A percentile compares a stretch with the other conserved stretches of the same genome.
Evolutionary conservation across 2,888 invertebrate species (phyloP).

Genomic region (Conistra vaccinii): DNA sequence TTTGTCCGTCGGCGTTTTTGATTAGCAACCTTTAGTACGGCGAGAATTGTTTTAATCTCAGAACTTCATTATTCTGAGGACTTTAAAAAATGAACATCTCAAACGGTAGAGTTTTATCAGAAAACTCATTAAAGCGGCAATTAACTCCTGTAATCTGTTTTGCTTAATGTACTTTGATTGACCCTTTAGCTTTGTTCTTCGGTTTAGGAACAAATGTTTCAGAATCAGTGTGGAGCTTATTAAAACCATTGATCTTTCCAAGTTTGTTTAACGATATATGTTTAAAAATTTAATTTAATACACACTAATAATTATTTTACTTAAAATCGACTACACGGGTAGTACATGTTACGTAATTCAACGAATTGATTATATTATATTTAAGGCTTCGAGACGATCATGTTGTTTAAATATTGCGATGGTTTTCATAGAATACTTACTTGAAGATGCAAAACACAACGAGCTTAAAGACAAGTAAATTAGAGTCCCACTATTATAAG

Average conservation of each 20-base stretch:
- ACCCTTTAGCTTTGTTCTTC: constrained; percentile 21
- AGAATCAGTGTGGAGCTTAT: not conserved
- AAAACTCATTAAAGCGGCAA: constrained; percentile 66
- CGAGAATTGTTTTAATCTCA: constrained; percentile 75
- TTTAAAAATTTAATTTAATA: not conserved
- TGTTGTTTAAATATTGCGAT: not conserved
- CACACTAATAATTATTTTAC: not conserved
- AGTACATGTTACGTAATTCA: not conserved
- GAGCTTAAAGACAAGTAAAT: constrained; percentile 35
- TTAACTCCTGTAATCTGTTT: constrained; percentile 62
- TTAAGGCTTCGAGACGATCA: not conserved
- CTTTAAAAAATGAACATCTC: constrained; percentile 55
- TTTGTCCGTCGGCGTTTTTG: constrained; percentile 72
- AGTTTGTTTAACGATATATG: not conserved
- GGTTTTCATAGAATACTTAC: constrained; percentile 5
- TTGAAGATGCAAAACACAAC: constrained; percentile 9
- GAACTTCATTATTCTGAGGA: constrained; percentile 63
- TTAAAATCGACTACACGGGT: not conserved
- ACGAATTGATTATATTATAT: not conserved
- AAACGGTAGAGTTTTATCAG: constrained; percentile 63
- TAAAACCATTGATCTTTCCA: not conserved
- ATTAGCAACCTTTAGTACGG: constrained; percentile 73
- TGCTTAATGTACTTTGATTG: constrained; percentile 53
- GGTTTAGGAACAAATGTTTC: constrained; percentile 3
- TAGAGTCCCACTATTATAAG: constrained; percentile 26